A percentile compares a stretch with the other conserved stretches of the same genome.
Evolutionary conservation across 1,140 invertebrate genomes (phyloP).

Genomic region (Meloidogyne hapla): DNA sequence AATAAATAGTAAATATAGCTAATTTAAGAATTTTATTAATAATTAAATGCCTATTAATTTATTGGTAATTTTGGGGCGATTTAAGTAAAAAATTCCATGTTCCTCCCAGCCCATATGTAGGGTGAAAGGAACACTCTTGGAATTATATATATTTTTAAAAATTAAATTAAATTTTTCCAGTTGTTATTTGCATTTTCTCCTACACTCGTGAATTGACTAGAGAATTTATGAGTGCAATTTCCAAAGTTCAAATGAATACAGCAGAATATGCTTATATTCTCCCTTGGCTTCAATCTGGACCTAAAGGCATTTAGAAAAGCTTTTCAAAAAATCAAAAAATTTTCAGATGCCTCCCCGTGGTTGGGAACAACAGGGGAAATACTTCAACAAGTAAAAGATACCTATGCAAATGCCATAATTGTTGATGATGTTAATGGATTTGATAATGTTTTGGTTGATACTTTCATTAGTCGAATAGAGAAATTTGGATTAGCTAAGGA

Average conservation of each 20-base stretch:
- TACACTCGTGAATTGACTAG: slow-evolving; percentile 58
- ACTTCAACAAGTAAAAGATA: slow-evolving; percentile 62
- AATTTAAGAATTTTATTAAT: too few species aligned
- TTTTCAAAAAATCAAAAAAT: slow-evolving; percentile 23
- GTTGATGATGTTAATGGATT: slow-evolving; percentile 64
- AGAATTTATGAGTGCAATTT: slow-evolving; percentile 62
- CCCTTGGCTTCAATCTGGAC: slow-evolving; percentile 61
- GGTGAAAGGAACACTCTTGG: too few species aligned
- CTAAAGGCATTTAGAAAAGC: slow-evolving; percentile 35
- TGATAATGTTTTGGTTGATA: slow-evolving; percentile 52
- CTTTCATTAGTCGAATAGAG: slow-evolving; percentile 48
- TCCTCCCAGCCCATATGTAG: too few species aligned
- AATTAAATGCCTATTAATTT: too few species aligned
- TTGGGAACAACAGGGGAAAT: slow-evolving; percentile 57
- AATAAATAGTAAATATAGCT: too few species aligned
- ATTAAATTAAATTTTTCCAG: too few species aligned
- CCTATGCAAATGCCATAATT: slow-evolving; percentile 61
- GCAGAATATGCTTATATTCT: slow-evolving; percentile 59
- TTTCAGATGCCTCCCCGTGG: slow-evolving; percentile 59
- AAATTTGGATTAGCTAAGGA: slow-evolving; percentile 47
- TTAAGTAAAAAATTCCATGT: too few species aligned
- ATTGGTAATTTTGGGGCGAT: too few species aligned
- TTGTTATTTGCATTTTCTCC: slow-evolving; percentile 60
- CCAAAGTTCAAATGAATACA: slow-evolving; percentile 50
- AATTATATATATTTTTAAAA: too few species aligned